Base-by-base conservation (phyloP, 1,140 invertebrate species). In the Plectus sambesii region DNA sequence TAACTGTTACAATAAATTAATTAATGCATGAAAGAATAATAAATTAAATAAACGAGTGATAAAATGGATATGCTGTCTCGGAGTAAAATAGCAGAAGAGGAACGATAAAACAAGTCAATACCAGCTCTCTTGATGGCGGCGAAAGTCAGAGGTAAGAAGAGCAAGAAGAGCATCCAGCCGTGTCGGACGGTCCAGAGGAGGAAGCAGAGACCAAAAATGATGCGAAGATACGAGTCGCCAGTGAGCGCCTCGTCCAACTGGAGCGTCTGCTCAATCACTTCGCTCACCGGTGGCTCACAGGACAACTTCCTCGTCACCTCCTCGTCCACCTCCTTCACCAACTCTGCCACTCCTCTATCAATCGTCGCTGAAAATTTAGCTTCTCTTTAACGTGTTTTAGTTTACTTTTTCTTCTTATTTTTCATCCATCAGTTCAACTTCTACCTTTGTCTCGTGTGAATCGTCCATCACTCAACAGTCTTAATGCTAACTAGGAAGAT, bases 131-230 rank as follows among this genome's bases (percentile, higher is more conserved):
- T 80, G 5, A 80, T 52, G 19, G 77, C 57, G 56, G 80, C 80
- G 56, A 82, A 78, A 8, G 74, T 65, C 27, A 83, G 68, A 8
- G 80, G 80, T 44, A 84, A 59, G 4, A 79, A 73, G 2, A 84
- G 56, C 2, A 84, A 68, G 23, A 78, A 74, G 22, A 82, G 61
- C n/a, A 84, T 67, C 76, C 80, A 81, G 47, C 79, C 72, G 55
- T 83, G 77, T 52, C 79, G 77, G 77, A 80, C 84, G 12, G 83
- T 68, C 47, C 81, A 70, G 62, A 83, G 80, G 6, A 80, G 71
- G 4, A 78, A 64, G 60, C 82, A 82, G 1, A 78, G 77, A 70
- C 80, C 82, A 25, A 81, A 53, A 15, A 82, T 72, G 19, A 76
- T 76, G 53, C 79, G 79, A 53, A 84, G 75, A 51, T 80, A 83